Conservation (phyloP, 2,113 vertebrate species). For the Tympanuchus pallidicinctus region DNA sequence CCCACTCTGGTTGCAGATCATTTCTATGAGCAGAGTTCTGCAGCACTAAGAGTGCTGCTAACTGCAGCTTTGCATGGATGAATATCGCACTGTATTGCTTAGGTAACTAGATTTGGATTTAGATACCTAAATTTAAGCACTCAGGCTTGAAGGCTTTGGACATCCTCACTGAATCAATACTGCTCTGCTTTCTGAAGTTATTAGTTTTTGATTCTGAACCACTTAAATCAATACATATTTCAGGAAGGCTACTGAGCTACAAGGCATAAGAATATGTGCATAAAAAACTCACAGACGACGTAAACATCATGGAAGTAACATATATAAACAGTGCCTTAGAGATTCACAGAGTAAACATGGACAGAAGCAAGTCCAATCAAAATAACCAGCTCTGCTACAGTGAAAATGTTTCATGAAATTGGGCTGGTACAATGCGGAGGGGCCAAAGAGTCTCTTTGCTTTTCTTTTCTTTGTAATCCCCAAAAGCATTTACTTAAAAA, state of each 20-base stretch:
- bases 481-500: not conserved
- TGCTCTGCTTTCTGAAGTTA: slow-evolving; percentile 41
- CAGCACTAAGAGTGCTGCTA: not conserved
- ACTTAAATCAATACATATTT: slow-evolving; percentile 41
- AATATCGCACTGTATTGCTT: not conserved
- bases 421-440: not conserved
- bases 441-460: not conserved
- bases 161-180: slow-evolving; percentile 37
- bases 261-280: not conserved
- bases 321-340: not conserved
- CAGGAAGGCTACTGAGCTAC: not conserved
- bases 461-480: not conserved
- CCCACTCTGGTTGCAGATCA: not conserved
- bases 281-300: not conserved
- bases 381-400: not conserved
- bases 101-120: not conserved
- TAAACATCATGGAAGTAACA: not conserved
- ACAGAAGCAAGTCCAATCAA: not conserved
- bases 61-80: not conserved
- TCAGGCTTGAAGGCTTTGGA: slow-evolving; percentile 26
- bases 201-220: slow-evolving; percentile 31
- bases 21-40: not conserved
- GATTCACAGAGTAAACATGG: not conserved
- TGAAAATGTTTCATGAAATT: not conserved
- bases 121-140: slow-evolving; percentile 34